Base-by-base conservation (phyloP, 35 echinoderm and acorn worm species). In the Chiridota heheva region DNA sequence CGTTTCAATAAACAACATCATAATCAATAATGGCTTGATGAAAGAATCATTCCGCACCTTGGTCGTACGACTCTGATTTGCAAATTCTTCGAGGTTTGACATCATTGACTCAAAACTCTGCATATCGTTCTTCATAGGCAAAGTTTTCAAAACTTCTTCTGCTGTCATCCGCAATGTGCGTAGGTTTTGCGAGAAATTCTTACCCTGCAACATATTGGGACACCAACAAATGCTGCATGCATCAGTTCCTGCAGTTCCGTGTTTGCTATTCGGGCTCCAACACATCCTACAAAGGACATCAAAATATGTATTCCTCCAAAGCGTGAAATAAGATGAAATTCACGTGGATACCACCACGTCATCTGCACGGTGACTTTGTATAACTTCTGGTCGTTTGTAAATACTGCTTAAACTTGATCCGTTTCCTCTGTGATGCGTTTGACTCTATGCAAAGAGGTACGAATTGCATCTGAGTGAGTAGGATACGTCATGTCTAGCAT, bases 1-100 rank as follows among this genome's bases (percentile, higher is more conserved):
- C 5, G 41, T 28, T 76, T 45, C 12, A 5, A 76, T 33, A 53
- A 60, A 76, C 44, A 59, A 13, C 72, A 76, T 76, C 40, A 76
- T 76, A n/a, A 76, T 59, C 20, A 76, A 56, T n/a, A 76, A 20
- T n/a, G 72, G 72, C 34, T 55, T 76, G 44, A 76, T 76, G 16
- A 76, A 38, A 28, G 17, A 15, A 28, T 71, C 39, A 39, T 36
- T 25, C 68, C 68, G 41, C 41, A 76, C 13, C 30, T 76, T 55
- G 4, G 47, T 45, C 31, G 40, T 55, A 56, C 22, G 12, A 42
- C 22, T 25, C 42, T 59, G 12, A 4, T 33, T 7, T 8, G 12
- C 12, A 20, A 56, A 20, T 4, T 53, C 4, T 56, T 33, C 24
- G 35, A n/a, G 6, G 31, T n/a, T n/a, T n/a, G n/a, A n/a, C n/a